Conservation (phyloP, 2,888 invertebrate species). For the Scotopteryx bipunctaria region DNA sequence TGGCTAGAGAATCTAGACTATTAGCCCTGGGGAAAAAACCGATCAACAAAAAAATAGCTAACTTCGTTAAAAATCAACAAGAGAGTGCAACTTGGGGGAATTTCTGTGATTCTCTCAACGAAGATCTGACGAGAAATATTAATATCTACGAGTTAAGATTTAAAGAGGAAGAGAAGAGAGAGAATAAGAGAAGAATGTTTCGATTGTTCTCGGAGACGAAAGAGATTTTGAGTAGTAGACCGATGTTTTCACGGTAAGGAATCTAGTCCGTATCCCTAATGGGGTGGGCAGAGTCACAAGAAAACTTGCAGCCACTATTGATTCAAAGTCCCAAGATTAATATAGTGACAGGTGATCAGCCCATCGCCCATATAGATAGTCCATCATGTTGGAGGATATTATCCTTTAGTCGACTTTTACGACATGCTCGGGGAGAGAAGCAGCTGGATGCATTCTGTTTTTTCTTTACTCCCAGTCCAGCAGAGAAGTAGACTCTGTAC, state of each 20-base stretch:
- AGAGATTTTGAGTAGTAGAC: constrained; percentile 33
- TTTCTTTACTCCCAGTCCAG: no score
- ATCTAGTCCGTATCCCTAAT: no score
- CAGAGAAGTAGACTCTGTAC: no score
- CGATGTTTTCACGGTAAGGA: constrained; percentile 42
- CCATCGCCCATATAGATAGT: no score
- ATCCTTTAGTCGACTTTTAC: no score
- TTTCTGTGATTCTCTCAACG: constrained; percentile 63
- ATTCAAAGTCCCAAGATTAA: no score
- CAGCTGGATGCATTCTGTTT: no score
- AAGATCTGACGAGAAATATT: constrained; percentile 67
- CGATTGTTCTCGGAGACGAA: constrained; percentile 50
- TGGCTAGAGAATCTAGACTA: constrained; percentile 63
- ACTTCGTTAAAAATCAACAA: constrained; percentile 57
- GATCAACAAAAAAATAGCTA: constrained; percentile 67
- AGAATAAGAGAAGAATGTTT: constrained; percentile 38
- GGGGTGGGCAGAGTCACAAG: no score
- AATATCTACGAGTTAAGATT: constrained; percentile 59
- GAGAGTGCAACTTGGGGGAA: constrained; percentile 57
- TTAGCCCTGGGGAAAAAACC: constrained; percentile 63
- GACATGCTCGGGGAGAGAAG: no score
- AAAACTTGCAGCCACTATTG: no score
- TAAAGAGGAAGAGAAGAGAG: constrained; percentile 34
- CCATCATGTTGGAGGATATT: no score
- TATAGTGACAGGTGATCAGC: no score